Evolutionary conservation across 2,113 vertebrate species (phyloP), one percentile per base, ranked within the genome.

Genomic region (Indri indri): DNA sequence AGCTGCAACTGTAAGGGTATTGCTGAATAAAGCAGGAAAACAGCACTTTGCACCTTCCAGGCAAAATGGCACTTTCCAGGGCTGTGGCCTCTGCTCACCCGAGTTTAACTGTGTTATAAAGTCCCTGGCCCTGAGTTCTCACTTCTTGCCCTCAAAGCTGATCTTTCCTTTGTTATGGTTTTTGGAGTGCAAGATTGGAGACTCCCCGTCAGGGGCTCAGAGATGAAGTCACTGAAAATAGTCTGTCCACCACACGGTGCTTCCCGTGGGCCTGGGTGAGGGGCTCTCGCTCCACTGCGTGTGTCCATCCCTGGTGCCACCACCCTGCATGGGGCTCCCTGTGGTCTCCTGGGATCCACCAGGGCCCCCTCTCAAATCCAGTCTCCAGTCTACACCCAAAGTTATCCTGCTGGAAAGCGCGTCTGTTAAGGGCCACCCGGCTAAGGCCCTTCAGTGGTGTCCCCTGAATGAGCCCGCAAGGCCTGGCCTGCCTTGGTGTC

Each of bases 71-170:
- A 52, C 79, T 93, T 88, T 91, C 52, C 9, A 16, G 20, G 59
- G 50, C 66, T 47, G 2, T 89, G 94, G 59, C 87, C 57, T 94
- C 50, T 77, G 27, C 86, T 77, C 54, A 59, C 66, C 61, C 87
- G 42, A 73, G 88, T 92, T 63, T 65, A 76, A 76, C 71, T 95
- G 70, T 85, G 50, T 37, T 86, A 74, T 74, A 61, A 95, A 73
- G 14, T 61, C 76, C 42, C 14, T 45, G 8, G 23, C 34, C 50
- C 45, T 12, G 1, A 5, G 20, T 45, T 71, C 74, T 91, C 59
- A 71, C 13, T 91, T 85, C 18, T 23, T 65, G 27, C 63, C 45
- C 71, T 23, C 23, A 70, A 88, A 73, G 9, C 12, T 71, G 32
- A 13, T 73, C 10, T 77, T 65, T 40, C 79, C 30, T 91, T 82